These are phyloP conservation scores for Dastarcus helophoroides DNA, from an alignment of 2,888 invertebrate genomes.

Conservation along the genomic window DNA sequence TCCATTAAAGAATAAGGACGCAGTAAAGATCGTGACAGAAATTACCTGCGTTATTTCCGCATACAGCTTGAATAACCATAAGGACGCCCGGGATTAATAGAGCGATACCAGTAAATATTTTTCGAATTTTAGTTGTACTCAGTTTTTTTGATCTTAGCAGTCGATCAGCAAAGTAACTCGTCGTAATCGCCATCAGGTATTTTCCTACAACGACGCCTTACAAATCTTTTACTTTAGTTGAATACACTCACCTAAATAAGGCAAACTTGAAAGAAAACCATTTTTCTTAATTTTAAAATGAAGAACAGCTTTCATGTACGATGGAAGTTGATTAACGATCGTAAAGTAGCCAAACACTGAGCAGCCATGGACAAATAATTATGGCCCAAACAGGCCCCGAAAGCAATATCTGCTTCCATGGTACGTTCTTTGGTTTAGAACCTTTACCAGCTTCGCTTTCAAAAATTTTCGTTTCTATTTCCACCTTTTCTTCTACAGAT, in stretches of 20 bases:
- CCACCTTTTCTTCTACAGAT: constrained; percentile 51
- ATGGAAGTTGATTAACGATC: constrained; percentile 76
- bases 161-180: constrained; percentile 63
- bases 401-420: constrained; percentile 58
- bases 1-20: constrained; percentile 72
- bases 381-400: constrained; percentile 78
- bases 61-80: too few species aligned
- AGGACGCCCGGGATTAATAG: constrained; percentile 51
- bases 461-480: constrained; percentile 58
- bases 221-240: constrained; percentile 9
- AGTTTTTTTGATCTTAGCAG: constrained; percentile 54
- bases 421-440: constrained; percentile 45
- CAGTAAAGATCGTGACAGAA: constrained; percentile 68
- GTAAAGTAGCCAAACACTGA: constrained; percentile 85
- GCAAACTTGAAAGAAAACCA: constrained; percentile 71
- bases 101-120: constrained; percentile 55
- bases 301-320: constrained; percentile 72
- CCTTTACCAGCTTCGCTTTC: constrained; percentile 25
- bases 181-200: constrained; percentile 65
- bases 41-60: too few species aligned
- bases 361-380: constrained; percentile 66
- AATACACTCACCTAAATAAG: constrained; percentile 55
- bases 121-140: constrained; percentile 63
- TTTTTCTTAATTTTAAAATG: constrained; percentile 74
- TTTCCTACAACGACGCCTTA: constrained; percentile 47